A percentile compares a stretch with the other conserved stretches of the same genome.
These are phyloP conservation scores for Leptopilina drosophilae DNA, from an alignment of 2,888 invertebrate species.

Conservation along the genomic window DNA sequence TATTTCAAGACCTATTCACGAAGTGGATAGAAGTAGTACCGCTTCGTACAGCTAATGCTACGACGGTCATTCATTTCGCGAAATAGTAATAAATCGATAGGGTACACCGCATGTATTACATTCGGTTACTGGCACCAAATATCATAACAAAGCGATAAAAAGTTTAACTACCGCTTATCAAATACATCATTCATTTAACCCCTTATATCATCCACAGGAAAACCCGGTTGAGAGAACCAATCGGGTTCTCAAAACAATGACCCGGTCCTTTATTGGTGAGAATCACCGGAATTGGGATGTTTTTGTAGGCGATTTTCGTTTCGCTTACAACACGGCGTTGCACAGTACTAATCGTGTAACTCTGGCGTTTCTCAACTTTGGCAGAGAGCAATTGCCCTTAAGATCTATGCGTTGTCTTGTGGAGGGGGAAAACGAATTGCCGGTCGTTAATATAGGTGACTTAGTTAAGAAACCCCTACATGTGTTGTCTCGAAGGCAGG, in stretches of 20 bases:
- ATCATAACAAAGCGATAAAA: constrained; percentile 10
- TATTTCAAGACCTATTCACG: constrained; percentile 48
- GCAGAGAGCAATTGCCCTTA: neutral
- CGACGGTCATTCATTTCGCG: constrained; percentile 49
- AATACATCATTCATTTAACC: neutral
- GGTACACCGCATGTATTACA: constrained; percentile 52
- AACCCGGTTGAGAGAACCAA: constrained; percentile 14
- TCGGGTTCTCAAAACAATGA: constrained; percentile 2
- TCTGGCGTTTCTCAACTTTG: neutral
- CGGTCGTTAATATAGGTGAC: neutral
- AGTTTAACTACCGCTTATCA: no score
- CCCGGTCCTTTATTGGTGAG: neutral
- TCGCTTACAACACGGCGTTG: neutral
- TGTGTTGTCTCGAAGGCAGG: neutral
- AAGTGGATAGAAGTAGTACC: constrained; percentile 49
- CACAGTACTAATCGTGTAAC: neutral
- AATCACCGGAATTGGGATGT: neutral
- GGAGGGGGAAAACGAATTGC: neutral
- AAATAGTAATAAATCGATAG: constrained; percentile 47
- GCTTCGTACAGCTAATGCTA: constrained; percentile 31
- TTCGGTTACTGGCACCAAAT: constrained; percentile 56
- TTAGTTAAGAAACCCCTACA: neutral
- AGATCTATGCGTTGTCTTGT: neutral
- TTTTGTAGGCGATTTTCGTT: neutral
- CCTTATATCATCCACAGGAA: neutral